Conservation (phyloP, 2,113 vertebrate genomes). For the Taxidea taxus region DNA sequence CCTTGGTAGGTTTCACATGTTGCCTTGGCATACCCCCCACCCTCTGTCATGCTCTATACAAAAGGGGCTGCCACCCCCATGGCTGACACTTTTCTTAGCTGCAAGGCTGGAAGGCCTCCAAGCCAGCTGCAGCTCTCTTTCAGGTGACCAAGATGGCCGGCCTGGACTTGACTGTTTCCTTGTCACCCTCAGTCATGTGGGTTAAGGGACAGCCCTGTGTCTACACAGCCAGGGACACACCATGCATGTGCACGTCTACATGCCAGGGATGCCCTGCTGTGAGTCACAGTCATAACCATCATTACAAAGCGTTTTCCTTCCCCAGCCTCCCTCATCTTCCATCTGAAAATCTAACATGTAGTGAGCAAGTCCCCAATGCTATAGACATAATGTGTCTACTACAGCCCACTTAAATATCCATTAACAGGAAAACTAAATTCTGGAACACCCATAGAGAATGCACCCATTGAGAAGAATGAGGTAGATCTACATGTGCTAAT, state of each 20-base stretch:
- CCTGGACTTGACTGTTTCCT: background rate
- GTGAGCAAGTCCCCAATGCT: background rate
- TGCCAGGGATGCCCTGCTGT: background rate
- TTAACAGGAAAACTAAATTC: background rate
- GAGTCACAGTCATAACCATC: background rate
- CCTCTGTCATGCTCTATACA: background rate
- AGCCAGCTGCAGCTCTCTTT: slow-evolving; percentile 14
- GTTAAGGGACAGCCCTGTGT: background rate
- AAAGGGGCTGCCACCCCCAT: background rate
- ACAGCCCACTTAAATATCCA: background rate
- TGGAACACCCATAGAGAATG: background rate
- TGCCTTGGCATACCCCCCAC: slow-evolving; percentile 31
- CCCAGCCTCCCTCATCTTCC: background rate
- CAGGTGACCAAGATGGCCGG: background rate
- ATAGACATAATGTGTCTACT: background rate
- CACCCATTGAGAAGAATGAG: background rate
- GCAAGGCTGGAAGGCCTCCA: slow-evolving; percentile 2
- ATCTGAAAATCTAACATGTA: background rate
- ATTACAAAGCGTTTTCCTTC: background rate
- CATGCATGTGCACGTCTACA: accelerated
- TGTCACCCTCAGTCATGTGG: background rate
- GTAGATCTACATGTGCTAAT: background rate
- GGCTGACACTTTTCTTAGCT: background rate
- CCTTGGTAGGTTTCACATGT: slow-evolving; percentile 33
- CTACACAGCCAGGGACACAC: background rate